Percentiles rank a stretch among this genome's conserved stretches.
These are phyloP conservation scores for Chionoecetes opilio DNA, from an alignment of 1,140 invertebrate species.

Conservation along the genomic window DNA sequence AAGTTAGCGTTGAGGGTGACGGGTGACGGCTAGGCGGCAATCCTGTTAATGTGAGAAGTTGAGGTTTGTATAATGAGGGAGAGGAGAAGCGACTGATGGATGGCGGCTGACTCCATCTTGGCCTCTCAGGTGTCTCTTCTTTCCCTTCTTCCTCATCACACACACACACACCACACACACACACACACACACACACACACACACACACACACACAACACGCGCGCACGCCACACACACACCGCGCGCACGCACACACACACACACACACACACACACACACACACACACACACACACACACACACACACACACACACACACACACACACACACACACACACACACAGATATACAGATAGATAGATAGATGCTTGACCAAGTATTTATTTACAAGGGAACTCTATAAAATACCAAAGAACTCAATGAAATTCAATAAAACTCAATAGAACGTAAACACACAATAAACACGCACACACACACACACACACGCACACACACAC, in stretches of 20 bases:
- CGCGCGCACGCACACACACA: neutral
- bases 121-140: neutral
- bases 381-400: no score
- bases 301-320: neutral
- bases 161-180: slow-evolving; percentile 53
- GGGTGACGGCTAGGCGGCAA: neutral
- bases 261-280: neutral
- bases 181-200: slow-evolving; percentile 56
- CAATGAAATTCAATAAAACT: no score
- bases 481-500: slow-evolving; percentile 54
- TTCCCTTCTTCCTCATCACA: neutral
- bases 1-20: neutral
- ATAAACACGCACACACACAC: slow-evolving; percentile 51
- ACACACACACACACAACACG: slow-evolving; percentile 17
- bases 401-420: no score
- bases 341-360: neutral
- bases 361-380: neutral
- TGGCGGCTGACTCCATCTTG: neutral
- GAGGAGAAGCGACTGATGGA: neutral
- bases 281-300: neutral
- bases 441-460: no score
- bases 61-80: slow-evolving; percentile 9
- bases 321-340: neutral
- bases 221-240: no score
- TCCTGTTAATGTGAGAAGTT: slow-evolving; percentile 46